A percentile compares a stretch with the other conserved stretches of the same genome.
Evolutionary conservation across 92 coral and sea anemone genomes (phyloP).

Genomic region (Palythoa grandiflora): DNA sequence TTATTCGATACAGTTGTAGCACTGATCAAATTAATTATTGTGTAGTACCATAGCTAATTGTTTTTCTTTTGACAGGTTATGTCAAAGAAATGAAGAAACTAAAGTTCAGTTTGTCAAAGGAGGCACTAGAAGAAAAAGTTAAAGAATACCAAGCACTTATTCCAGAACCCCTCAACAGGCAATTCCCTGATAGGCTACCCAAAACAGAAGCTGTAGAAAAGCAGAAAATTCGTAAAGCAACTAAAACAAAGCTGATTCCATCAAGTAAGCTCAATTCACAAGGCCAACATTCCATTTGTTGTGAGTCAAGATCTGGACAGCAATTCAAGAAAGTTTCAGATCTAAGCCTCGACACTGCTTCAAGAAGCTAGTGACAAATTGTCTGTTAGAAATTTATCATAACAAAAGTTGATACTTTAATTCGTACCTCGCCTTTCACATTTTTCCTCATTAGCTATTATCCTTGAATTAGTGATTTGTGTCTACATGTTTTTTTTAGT

Average conservation of each 20-base stretch:
- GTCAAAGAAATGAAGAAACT: constrained; percentile 33
- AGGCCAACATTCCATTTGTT: not conserved
- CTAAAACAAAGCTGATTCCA: constrained; percentile 6
- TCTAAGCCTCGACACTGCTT: not conserved
- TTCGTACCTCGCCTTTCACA: not conserved
- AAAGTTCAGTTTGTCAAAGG: constrained; percentile 21
- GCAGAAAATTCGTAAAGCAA: constrained; percentile 1
- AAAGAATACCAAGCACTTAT: constrained; percentile 2
- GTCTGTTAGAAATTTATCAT: not conserved
- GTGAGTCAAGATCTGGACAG: not conserved
- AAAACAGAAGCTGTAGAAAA: constrained; percentile 14
- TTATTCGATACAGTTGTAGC: not conserved
- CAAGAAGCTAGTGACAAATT: not conserved
- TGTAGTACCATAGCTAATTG: not conserved
- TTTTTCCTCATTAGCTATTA: not conserved
- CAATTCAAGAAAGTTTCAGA: not conserved
- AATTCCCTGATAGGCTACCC: constrained; percentile 27
- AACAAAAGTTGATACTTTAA: not conserved
- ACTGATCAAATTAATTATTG: not conserved
- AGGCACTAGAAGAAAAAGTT: constrained; percentile 4
- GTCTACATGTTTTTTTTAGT: too few relatives aligned
- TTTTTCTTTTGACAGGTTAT: constrained; percentile 27
- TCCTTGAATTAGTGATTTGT: not conserved
- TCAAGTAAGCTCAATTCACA: constrained; percentile 13
- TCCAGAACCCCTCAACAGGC: constrained; percentile 33